A percentile compares a stretch with the other conserved stretches of the same genome.
phyloP scores from a whole-genome alignment of 2,888 invertebrate species.

The Lasioglossum calceatum region DNA sequence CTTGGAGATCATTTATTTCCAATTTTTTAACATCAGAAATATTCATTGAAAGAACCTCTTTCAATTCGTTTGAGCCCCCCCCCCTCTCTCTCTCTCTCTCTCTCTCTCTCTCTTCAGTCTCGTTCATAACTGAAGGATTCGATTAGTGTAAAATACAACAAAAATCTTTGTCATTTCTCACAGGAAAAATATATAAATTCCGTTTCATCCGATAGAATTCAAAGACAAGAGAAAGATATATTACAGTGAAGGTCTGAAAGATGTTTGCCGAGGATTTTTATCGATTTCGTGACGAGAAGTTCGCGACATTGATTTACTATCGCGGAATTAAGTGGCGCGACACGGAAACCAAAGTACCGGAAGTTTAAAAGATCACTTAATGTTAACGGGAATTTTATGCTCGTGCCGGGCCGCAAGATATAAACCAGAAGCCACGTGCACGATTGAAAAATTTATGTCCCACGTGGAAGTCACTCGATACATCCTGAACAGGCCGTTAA shows the following conservation, averaged over 20 bases:
- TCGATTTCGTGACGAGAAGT: neutral
- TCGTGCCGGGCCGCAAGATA: neutral
- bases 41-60: neutral
- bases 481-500: conserved; percentile 25
- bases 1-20: neutral
- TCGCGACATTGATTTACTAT: neutral
- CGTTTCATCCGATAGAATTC: neutral
- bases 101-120: no score
- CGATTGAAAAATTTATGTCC: conserved; percentile 31
- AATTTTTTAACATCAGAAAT: neutral
- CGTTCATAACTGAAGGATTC: neutral
- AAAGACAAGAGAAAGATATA: no score
- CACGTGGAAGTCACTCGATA: conserved; percentile 22
- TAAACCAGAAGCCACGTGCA: neutral
- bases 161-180: no score
- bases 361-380: conserved; percentile 8
- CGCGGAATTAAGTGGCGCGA: neutral
- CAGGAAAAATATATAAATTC: neutral
- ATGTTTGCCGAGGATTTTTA: neutral
- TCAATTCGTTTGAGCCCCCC: neutral
- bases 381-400: neutral
- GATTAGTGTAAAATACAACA: neutral
- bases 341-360: neutral
- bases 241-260: no score
- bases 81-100: no score